Percentiles rank a stretch among this genome's conserved stretches.
These are phyloP conservation scores for Acrocyrtus sp. DNA, from an alignment of 2,888 invertebrate genomes.

Conservation along the genomic window DNA sequence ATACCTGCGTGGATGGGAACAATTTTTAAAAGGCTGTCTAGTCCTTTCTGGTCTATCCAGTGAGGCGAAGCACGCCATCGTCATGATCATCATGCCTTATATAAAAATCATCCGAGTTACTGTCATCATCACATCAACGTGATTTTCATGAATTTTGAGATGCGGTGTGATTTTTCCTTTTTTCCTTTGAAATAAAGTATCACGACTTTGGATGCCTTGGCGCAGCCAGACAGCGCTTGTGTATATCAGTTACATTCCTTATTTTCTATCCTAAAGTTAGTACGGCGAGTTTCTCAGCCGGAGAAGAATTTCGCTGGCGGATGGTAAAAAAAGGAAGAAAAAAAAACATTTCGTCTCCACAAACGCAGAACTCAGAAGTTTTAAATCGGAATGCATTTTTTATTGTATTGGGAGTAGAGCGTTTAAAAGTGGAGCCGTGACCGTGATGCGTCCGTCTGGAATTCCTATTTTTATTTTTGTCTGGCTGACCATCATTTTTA, in stretches of 20 bases:
- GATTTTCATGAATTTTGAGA: too few species aligned
- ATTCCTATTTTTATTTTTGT: slow-evolving; percentile 35
- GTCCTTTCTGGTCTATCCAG: too few species aligned
- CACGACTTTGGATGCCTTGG: neutral
- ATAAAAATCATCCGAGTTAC: too few species aligned
- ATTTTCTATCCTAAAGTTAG: slow-evolving; percentile 1
- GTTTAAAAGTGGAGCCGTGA: slow-evolving; percentile 49
- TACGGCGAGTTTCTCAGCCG: slow-evolving; percentile 11
- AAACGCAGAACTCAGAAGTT: too few species aligned
- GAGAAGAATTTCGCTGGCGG: slow-evolving; percentile 31
- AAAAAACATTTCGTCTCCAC: too few species aligned
- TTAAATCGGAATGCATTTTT: too few species aligned
- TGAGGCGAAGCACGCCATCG: too few species aligned
- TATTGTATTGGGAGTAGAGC: too few species aligned
- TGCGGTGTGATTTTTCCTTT: slow-evolving; percentile 19
- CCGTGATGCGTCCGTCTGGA: slow-evolving; percentile 28
- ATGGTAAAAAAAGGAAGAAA: slow-evolving; percentile 31
- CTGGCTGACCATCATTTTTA: slow-evolving; percentile 19
- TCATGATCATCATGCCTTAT: neutral
- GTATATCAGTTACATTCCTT: too few species aligned
- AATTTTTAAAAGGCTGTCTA: too few species aligned
- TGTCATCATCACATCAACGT: slow-evolving; percentile 3
- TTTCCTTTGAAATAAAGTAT: neutral
- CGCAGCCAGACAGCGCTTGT: neutral
- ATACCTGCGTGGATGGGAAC: too few species aligned